Evolutionary conservation across 2,113 vertebrate genomes (phyloP).

Genomic region (Osmerus mordax): DNA sequence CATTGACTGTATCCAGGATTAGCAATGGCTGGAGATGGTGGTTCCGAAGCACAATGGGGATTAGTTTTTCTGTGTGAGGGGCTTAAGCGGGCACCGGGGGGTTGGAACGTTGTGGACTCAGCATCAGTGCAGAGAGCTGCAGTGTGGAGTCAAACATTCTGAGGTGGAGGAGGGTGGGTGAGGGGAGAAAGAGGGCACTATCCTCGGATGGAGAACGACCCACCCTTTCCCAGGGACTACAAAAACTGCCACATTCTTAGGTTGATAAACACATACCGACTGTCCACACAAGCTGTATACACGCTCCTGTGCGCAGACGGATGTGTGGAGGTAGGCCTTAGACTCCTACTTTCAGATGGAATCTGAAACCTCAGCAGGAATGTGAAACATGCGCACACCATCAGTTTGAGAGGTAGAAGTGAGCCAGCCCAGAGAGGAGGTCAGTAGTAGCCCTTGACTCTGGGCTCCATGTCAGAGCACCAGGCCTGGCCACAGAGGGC

Average conservation of each 20-base stretch:
- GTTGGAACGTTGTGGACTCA: background rate
- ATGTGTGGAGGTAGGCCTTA: no score
- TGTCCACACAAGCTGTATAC: background rate
- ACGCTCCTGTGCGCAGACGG: background rate
- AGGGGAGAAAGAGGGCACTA: background rate
- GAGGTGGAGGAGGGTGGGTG: background rate
- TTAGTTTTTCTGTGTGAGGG: background rate
- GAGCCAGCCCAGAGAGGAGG: no score
- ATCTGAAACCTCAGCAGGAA: background rate
- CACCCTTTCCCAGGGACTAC: background rate
- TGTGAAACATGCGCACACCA: background rate
- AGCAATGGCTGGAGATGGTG: background rate
- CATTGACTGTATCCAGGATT: constrained; percentile 6
- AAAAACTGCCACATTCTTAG: background rate
- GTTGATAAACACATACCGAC: no score
- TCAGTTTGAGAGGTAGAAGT: background rate
- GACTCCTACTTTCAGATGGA: background rate
- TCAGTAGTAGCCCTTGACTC: background rate
- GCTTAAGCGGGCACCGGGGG: constrained; percentile 11
- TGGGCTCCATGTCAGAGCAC: background rate
- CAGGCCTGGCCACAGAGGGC: constrained; percentile 13
- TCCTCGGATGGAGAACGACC: background rate
- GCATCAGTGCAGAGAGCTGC: background rate
- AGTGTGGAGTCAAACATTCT: background rate
- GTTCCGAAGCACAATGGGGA: background rate